Percentiles rank a stretch among this genome's conserved stretches.
phyloP scores from a whole-genome alignment of 2,797 vertebrate species.

The Cyprinodon diabolis region DNA sequence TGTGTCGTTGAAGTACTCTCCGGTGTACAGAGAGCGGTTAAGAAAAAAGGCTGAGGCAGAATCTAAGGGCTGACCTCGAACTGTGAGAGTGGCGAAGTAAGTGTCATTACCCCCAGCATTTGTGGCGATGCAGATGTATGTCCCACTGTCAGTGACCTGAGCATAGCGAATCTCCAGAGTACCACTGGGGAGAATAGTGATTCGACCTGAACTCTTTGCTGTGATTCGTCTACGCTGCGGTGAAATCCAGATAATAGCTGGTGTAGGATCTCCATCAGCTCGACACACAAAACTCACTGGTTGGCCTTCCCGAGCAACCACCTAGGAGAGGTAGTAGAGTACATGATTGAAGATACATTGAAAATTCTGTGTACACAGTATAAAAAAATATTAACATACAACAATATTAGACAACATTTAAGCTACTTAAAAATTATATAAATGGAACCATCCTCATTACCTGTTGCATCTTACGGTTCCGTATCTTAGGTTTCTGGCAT shows the following conservation, averaged over 20 bases:
- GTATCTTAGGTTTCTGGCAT: conserved; percentile 96
- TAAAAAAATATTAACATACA: not conserved
- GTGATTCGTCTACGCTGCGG: conserved; percentile 91
- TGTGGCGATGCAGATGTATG: conserved; percentile 97
- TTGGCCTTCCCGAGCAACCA: conserved; percentile 87
- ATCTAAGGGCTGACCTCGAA: conserved; percentile 81
- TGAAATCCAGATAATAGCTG: conserved; percentile 93
- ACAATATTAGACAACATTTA: not conserved
- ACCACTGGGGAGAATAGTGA: conserved; percentile 87
- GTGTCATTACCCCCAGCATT: conserved; percentile 98
- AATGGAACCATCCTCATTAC: conserved; percentile 50
- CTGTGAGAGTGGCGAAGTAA: conserved; percentile 93
- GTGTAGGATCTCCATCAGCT: conserved; percentile 92
- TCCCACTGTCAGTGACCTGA: conserved; percentile 93
- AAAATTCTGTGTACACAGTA: not conserved
- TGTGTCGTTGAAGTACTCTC: conserved; percentile 89
- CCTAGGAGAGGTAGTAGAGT: conserved; percentile 39
- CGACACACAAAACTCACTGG: conserved; percentile 90
- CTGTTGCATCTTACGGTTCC: conserved; percentile 92
- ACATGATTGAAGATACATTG: conserved; percentile 11
- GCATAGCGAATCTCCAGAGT: conserved; percentile 92
- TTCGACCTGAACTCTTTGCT: conserved; percentile 82
- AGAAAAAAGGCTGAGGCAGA: conserved; percentile 80
- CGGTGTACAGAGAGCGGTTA: conserved; percentile 86
- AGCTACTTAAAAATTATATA: conserved; percentile 24